Evolutionary conservation across 2,113 vertebrate species (phyloP).

Genomic region (Lophius piscatorius): DNA sequence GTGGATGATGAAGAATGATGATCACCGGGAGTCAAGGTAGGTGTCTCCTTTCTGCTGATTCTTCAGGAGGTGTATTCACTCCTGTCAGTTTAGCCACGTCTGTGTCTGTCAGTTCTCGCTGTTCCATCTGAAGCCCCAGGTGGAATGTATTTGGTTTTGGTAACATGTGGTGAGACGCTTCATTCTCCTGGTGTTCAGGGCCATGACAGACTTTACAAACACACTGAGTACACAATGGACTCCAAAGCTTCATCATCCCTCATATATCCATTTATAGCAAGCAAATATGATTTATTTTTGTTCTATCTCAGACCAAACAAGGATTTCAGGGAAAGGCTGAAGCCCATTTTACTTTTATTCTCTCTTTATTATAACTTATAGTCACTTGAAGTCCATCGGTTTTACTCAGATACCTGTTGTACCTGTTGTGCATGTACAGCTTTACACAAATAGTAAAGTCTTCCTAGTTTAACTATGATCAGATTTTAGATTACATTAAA

Average conservation of each 20-base stretch:
- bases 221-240: conserved; percentile 37
- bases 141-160: conserved; percentile 41
- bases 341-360: neutral
- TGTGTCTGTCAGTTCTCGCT: conserved; percentile 21
- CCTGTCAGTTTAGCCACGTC: conserved; percentile 2
- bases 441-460: no score
- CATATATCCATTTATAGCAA: conserved; percentile 43
- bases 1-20: neutral
- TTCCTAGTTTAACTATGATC: no score
- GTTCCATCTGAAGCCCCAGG: conserved; percentile 30
- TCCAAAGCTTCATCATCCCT: conserved; percentile 44
- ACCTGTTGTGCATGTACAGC: no score
- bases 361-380: conserved; percentile 5
- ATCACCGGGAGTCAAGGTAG: neutral
- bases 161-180: conserved; percentile 51
- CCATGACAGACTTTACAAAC: conserved; percentile 53
- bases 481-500: no score
- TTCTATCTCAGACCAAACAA: conserved; percentile 5
- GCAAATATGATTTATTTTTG: conserved; percentile 22
- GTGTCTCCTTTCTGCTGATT: conserved; percentile 3
- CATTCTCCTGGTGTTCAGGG: conserved; percentile 44
- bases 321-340: conserved; percentile 14
- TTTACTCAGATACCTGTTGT: no score
- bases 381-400: no score
- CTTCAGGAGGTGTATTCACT: neutral